Base-by-base conservation (phyloP, 2,113 vertebrate genomes). In the Caretta caretta region DNA sequence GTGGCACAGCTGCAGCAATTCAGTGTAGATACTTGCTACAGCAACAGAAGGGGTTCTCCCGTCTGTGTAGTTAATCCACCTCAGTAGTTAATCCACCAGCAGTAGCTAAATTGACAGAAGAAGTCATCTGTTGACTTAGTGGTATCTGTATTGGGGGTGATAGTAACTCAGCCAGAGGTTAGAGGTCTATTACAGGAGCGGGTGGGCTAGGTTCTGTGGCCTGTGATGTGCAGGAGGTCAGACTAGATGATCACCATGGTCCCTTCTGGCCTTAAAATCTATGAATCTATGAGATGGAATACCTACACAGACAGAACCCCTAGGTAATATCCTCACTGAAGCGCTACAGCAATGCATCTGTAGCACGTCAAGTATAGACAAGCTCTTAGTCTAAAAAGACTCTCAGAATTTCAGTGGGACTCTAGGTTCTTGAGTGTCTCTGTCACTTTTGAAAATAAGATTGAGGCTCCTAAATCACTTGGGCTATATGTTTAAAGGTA, bases 321-420 rank as follows among this genome's bases (percentile, higher is more conserved):
- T 59, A 29, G 27, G 27, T 27, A 59, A 31, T 59, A 27, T 13
- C 29, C 11, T 59, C 27, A 31, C 27, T 59, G 57, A 29, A 59
- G 27, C 9, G 5, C 57, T 59, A 59, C 57, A 59, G 0, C 4
- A 24, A 75, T 4, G 46, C 20, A 6, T 2, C 4, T 8, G 50
- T 5, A n/a, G 53, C 17, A 22, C 9, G 1, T 6, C 2, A 1
- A 54, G 20, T 54, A 20, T 54, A 54, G 8, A 54, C 20, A 54
- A 38, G 25, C 38, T 4, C 65, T n/a, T 35, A 20, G 35, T n/a
- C 35, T 69, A n/a, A 22, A 51, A 51, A n/a, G 35, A 69, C 35
- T 6, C 35, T 16, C 31, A 17, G 31, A 65, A 65, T 17, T 19
- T 69, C 65, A 38, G 10, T 10, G 65, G 35, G 35, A 20, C 35